A percentile compares a stretch with the other conserved stretches of the same genome.
Evolutionary conservation across 2,113 vertebrate genomes (phyloP).

Genomic region (Cynocephalus volans): DNA sequence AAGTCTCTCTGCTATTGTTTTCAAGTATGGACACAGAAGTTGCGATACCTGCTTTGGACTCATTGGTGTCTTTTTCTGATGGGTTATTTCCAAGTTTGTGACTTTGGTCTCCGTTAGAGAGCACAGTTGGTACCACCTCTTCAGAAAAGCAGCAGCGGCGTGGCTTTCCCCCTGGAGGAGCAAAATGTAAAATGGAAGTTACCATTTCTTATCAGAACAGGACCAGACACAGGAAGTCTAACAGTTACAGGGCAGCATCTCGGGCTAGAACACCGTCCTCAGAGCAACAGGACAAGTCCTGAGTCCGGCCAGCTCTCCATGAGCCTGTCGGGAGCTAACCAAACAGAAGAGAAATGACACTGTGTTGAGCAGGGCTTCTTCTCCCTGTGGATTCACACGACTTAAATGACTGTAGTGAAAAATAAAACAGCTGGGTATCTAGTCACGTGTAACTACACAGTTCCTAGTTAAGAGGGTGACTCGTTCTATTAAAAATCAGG

Average conservation of each 20-base stretch:
- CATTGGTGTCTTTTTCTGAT: background rate
- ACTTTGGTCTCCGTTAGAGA: slow-evolving; percentile 88
- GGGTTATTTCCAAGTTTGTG: slow-evolving; percentile 75
- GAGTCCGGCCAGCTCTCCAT: background rate
- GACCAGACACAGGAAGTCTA: fast-evolving
- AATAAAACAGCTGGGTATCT: slow-evolving; percentile 48
- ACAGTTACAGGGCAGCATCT: background rate
- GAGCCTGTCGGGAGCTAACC: background rate
- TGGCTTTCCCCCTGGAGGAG: slow-evolving; percentile 91
- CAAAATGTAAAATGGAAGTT: slow-evolving; percentile 75
- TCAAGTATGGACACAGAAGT: slow-evolving; percentile 71
- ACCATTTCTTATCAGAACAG: slow-evolving; percentile 37
- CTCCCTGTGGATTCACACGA: background rate
- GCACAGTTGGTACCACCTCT: slow-evolving; percentile 82
- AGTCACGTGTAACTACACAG: fast-evolving
- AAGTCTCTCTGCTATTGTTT: slow-evolving; percentile 79
- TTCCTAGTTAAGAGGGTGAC: slow-evolving; percentile 8
- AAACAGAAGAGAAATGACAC: slow-evolving; percentile 5
- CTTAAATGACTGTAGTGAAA: background rate
- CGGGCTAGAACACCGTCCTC: background rate
- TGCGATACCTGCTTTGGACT: slow-evolving; percentile 77
- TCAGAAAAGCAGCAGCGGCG: slow-evolving; percentile 90
- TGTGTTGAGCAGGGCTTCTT: too few relatives aligned
- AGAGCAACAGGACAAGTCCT: background rate
- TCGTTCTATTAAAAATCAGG: fast-evolving